Base-by-base conservation (phyloP, 2,888 invertebrate species). In the Chelonus formosanus region DNA sequence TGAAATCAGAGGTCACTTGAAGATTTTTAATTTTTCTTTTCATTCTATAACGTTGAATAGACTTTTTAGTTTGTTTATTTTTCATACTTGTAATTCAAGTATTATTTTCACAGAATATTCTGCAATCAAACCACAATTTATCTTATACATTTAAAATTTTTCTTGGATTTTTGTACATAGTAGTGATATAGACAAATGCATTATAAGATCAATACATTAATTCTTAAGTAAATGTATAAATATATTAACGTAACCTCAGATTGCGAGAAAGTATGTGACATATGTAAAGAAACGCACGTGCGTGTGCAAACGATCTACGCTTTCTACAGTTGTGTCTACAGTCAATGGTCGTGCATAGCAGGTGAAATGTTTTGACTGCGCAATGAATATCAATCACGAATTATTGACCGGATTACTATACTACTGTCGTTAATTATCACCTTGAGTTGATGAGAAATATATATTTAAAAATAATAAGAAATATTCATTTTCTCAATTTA, bases 361-460 rank as follows among this genome's bases (percentile, higher is more conserved):
- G 63, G 66, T 70, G 69, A 73, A 71, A 71, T 68, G 69, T 69
- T 73, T 71, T 71, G 70, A 71, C 70, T 59, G 57, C 52, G 45
- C 55, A 61, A 58, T 65, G 70, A 73, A 73, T 71, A 70, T 73
- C 60, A 67, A 72, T 70, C 65, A 58, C 52, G 50, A 53, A 40
- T 53, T 61, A 47, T 56, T 52, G 60, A 64, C 63, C 34, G 35
- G 34, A 20, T 40, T 55, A 60, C 48, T 65, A 36, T 55, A 60
- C 48, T 65, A 36, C 31, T 60, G 35, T 34, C 32, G 40, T 47
- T 52, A 66, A 66, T 66, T 66, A 62, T 44, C 45, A 45, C 56
- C 10, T 53, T 8, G 3, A 56, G 54, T 10, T 53, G 54, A 54
- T 36, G 36, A 56, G 31, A 56, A 48, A 56, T 56, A 1, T 34